Base-by-base conservation (phyloP, 2,113 vertebrate species). In the Calonectris borealis region DNA sequence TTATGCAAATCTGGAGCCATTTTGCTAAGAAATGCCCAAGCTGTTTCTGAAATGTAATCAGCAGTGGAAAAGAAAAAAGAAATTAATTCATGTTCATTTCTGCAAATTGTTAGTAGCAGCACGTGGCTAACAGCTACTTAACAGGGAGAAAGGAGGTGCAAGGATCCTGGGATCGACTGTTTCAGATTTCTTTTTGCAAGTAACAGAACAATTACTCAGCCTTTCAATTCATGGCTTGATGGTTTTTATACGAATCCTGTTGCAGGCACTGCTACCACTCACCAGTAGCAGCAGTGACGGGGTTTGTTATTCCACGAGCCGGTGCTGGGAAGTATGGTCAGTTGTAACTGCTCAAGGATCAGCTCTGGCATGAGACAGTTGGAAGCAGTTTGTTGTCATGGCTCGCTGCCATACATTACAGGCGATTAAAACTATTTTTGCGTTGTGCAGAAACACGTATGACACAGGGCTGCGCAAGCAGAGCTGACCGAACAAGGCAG, bases 1-100 rank as follows among this genome's bases (percentile, higher is more conserved):
- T 97, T 93, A 96, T 60, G 86, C 92, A 98, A 96, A 98, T 96
- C n/a, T 31, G 18, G 68, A 95, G 94, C 76, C 93, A 90, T 95
- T 97, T 97, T 95, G 78, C 90, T 93, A 88, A 60, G 42, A 90
- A 22, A 91, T 73, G 69, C 31, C 60, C 27, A 58, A 51, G 58
- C 46, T 83, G 36, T 55, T 36, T 68, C 82, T 87, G 71, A 93
- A 95, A 88, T 2, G 31, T 20, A 68, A 91, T 62, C 83, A 87
- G 58, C 44, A 75, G 38, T 32, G 10, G 54, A 64, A 55, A 80
- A 87, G 52, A 40, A 55, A 84, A 94, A 69, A 24, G 24, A 38
- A 81, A 55, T 55, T 14, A 57, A 82, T 86, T 79, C 57, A 62
- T 24, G 27, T 16, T 94, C 9, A 60, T 87, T 85, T 84, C 55